Base-by-base conservation (phyloP, 2,113 vertebrate genomes). In the Coryphaenoides rupestris region DNA sequence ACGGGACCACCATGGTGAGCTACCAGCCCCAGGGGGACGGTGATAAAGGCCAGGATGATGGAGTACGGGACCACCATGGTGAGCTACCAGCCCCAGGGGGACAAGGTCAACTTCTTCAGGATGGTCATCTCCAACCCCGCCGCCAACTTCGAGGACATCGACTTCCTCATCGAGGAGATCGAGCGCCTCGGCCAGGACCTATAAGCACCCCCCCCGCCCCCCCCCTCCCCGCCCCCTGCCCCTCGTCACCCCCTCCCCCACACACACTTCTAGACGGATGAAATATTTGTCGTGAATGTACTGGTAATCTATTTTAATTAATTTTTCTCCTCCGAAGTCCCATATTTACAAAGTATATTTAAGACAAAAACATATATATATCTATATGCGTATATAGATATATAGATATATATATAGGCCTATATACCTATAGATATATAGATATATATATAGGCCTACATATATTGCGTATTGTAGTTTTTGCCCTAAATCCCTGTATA, bases 51-150 rank as follows among this genome's bases (percentile, higher is more conserved):
- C 78, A 87, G 97, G 70, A 99, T 99, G 96, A 99, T 99, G 97
- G 94, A 97, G 75, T 94, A 92, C 16, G 97, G 97, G 2, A 96
- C 95, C 0, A 99, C 96, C 17, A 99, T 99, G 97, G 97, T 98
- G 78, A 95, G 96, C 89, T 99, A 99, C 87, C 97, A 98, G 56
- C 97, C 97, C 0, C 89, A 96, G 63, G 96, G 95, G 49, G 95
- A 98, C 87, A 99, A 99, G 87, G 97, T 96, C 82, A 99, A 99
- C 83, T 99, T 99, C 88, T 99, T 99, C 90, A 93, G 97, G 69
- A 98, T 99, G 97, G 97, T 99, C 75, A 98, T 99, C 92, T 99
- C 97, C 47, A 99, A 99, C 76, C 97, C 97, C 0, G 96, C 96
- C 1, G 97, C 97, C 55, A 94, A 93, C 83, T 94, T 96, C 79